These are phyloP conservation scores for Pandemis corylana DNA, from an alignment of 2,888 invertebrate species.

Conservation along the genomic window DNA sequence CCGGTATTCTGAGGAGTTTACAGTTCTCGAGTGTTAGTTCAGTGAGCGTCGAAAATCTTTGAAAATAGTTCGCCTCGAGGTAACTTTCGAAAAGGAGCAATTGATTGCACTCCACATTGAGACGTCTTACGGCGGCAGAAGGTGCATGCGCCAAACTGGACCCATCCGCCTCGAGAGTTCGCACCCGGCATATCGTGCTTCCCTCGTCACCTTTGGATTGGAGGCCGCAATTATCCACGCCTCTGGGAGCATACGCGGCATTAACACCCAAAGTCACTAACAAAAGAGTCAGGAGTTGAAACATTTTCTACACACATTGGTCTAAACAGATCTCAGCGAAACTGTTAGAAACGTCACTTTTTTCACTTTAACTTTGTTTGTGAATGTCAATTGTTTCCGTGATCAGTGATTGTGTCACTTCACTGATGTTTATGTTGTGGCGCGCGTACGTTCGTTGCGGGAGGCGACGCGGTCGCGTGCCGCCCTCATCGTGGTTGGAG, in stretches of 20 bases:
- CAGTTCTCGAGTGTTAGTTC: constrained; percentile 91
- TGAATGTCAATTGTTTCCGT: constrained; percentile 55
- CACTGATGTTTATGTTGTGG: constrained; percentile 80
- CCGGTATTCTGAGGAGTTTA: constrained; percentile 91
- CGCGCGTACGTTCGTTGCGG: constrained; percentile 64
- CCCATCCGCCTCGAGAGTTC: constrained; percentile 88
- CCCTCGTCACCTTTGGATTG: constrained; percentile 76
- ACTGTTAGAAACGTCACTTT: constrained; percentile 49
- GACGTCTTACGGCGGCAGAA: constrained; percentile 89
- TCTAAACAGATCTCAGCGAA: constrained; percentile 58
- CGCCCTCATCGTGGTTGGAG: constrained; percentile 74
- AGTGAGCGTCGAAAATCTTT: constrained; percentile 89
- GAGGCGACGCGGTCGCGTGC: constrained; percentile 72
- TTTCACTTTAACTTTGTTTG: constrained; percentile 56
- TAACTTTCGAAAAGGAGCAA: constrained; percentile 92
- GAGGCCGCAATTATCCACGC: constrained; percentile 74
- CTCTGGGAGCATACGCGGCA: constrained; percentile 74
- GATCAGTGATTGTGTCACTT: constrained; percentile 63
- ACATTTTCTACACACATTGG: constrained; percentile 82
- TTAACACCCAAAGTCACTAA: constrained; percentile 82
- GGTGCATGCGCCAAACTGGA: constrained; percentile 86
- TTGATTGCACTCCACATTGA: constrained; percentile 91
- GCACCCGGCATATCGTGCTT: constrained; percentile 87
- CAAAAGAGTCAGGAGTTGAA: constrained; percentile 81
- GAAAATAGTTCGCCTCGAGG: constrained; percentile 89